These are phyloP conservation scores for Phenganax marumi DNA, from an alignment of 92 coral and sea anemone genomes.

Conservation along the genomic window DNA sequence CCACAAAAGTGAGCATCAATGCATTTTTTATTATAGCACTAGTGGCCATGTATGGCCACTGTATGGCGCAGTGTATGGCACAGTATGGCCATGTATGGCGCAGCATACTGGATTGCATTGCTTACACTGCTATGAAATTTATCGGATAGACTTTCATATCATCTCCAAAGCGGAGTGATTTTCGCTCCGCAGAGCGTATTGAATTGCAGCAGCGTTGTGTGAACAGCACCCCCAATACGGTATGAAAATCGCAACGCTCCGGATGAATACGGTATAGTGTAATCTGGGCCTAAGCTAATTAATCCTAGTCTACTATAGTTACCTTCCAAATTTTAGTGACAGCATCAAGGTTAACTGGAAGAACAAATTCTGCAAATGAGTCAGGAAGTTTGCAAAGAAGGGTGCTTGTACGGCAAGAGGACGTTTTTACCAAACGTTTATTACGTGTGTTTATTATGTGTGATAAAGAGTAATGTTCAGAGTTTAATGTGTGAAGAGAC, in stretches of 20 bases:
- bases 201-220: slow-evolving; percentile 40
- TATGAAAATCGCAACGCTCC: slow-evolving; percentile 43
- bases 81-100: slow-evolving; percentile 11
- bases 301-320: neutral
- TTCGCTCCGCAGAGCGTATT: slow-evolving; percentile 39
- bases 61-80: slow-evolving; percentile 5
- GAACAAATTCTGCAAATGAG: slow-evolving; percentile 7
- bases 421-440: too few relatives aligned
- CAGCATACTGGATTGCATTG: slow-evolving; percentile 35
- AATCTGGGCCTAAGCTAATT: slow-evolving; percentile 20
- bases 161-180: slow-evolving; percentile 49
- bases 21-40: neutral
- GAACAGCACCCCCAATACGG: slow-evolving; percentile 44
- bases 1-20: slow-evolving; percentile 1
- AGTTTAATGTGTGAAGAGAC: neutral
- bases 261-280: slow-evolving; percentile 47
- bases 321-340: slow-evolving; percentile 12
- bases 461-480: too few relatives aligned
- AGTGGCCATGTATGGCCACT: neutral
- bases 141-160: slow-evolving; percentile 52
- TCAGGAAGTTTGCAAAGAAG: too few relatives aligned
- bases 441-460: too few relatives aligned
- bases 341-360: neutral
- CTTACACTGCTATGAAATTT: slow-evolving; percentile 34
- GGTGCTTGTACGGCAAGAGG: too few relatives aligned